Evolutionary conservation across 2,113 vertebrate species (phyloP), one percentile per base, ranked within the genome.

Genomic region (Urocitellus parryii): DNA sequence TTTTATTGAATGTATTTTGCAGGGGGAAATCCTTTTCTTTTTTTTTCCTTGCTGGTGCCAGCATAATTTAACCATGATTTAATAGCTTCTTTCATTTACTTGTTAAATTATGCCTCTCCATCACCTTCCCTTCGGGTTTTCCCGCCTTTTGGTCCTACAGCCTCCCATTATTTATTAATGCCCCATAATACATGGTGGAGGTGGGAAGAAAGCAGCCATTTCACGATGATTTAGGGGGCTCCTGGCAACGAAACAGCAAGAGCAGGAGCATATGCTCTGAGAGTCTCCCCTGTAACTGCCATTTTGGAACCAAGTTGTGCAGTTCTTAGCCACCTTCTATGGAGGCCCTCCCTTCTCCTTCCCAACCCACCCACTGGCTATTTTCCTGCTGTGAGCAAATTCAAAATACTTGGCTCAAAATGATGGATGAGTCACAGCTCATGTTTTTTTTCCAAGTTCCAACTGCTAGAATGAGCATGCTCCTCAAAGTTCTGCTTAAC

Each of bases 151-250:
- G 97, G 98, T 98, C 96, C 94, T 96, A 96, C 97, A 98, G 98
- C 82, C 96, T 96, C 97, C 97, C 96, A 98, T 98, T 98, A 98
- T 97, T 99, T 98, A 98, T 98, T 98, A 98, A 98, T 98, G 98
- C 91, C 89, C 58, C 91, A 73, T 98, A 97, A 98, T 97, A 96
- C 97, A 96, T 96, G 97, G 97, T 90, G 22, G 97, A 98, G 97
- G 97, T 95, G 97, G 96, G 95, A 84, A 97, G 95, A 97, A 81
- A 97, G 96, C 98, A 97, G 96, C 95, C 94, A 83, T 98, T 98
- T 94, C 95, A 91, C 65, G 8, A 12, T 98, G 98, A 98, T 98
- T 98, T 98, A 98, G 97, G 96, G 97, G 97, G 89, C 95, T 96
- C 76, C 96, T 95, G 92, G 91, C 98, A 98, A 87, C 32, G 90